Evolutionary conservation across 2,797 vertebrate species (phyloP), one percentile per base, ranked within the genome.

Genomic region (Tamandua tetradactyla): DNA sequence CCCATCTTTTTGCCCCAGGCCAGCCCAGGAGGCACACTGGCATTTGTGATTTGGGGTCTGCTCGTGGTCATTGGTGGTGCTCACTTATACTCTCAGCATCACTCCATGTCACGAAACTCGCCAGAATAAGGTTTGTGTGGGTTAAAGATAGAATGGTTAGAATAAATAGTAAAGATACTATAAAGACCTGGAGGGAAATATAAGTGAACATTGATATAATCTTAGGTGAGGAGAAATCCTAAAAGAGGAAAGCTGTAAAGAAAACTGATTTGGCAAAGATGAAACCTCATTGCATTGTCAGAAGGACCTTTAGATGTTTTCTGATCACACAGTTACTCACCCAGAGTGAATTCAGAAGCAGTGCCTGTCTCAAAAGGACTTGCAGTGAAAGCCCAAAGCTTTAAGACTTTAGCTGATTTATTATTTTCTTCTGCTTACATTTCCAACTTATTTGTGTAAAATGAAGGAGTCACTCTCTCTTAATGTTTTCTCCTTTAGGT

Each of bases 401-500:
- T 71, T 7, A 20, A 42, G 22, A 57, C 25, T n/a, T n/a, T 30
- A 10, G 14, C 5, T 1, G 35, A 27, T 11, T 5, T 17, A 7
- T 5, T 74, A 47, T 49, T 72, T 35, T 68, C 44, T 15, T 27
- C 20, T 14, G 3, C 2, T 23, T 32, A 9, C 5, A 2, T 22
- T n/a, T n/a, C 32, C 20, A 30, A 40, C 9, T 18, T 10, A 10
- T 20, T 10, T 22, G 2, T n/a, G 49, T 57, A 3, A 6, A 0
- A 11, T 6, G 8, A 0, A 64, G 18, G n/a, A 72, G 49, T 40
- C 0, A 1, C 76, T 2, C 27, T 91, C 49, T 76, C 94, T 87
- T 22, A 11, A 6, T 61, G 68, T 6, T 95, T 79, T 93, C 74
- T 2, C 49, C 22, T 35, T 0, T 97, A 99, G 99, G 99, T 99